These are phyloP conservation scores for Microctenopoma stevenorrisi DNA, from an alignment of 2,797 vertebrate species.

Conservation along the genomic window DNA sequence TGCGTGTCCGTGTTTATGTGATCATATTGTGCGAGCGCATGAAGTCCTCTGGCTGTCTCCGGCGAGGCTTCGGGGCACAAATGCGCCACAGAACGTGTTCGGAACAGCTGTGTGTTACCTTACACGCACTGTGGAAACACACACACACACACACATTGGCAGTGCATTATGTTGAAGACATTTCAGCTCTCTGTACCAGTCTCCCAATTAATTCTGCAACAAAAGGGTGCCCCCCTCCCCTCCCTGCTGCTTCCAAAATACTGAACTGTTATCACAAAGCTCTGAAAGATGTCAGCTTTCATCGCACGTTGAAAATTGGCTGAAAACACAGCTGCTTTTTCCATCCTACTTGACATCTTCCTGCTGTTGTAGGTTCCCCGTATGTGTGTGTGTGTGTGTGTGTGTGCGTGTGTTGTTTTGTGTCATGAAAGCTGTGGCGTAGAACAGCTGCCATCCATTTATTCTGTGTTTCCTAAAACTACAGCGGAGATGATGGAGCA, in stretches of 20 bases:
- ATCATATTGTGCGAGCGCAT: conserved; percentile 38
- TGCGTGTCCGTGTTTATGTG: conserved; percentile 15
- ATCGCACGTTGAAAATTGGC: conserved; percentile 35
- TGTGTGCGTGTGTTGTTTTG: conserved; percentile 12
- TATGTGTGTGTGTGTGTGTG: conserved; percentile 1
- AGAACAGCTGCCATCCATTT: conserved; percentile 10
- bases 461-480: not conserved
- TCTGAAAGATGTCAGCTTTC: conserved; percentile 46
- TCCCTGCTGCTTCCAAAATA: conserved; percentile 31
- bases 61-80: conserved; percentile 19
- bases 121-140: too few relatives aligned
- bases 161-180: conserved; percentile 22
- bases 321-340: conserved; percentile 2
- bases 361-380: conserved; percentile 13
- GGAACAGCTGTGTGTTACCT: conserved; percentile 47
- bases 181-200: conserved; percentile 26
- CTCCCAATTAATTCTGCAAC: conserved; percentile 44
- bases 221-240: not conserved
- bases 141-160: not conserved
- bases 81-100: conserved; percentile 14
- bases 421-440: conserved; percentile 15
- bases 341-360: conserved; percentile 28
- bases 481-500: not conserved
- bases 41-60: conserved; percentile 30
- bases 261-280: conserved; percentile 34